Conservation (phyloP, 53 echinoderm and acorn worm genomes). For the Echinometra lucunter region DNA sequence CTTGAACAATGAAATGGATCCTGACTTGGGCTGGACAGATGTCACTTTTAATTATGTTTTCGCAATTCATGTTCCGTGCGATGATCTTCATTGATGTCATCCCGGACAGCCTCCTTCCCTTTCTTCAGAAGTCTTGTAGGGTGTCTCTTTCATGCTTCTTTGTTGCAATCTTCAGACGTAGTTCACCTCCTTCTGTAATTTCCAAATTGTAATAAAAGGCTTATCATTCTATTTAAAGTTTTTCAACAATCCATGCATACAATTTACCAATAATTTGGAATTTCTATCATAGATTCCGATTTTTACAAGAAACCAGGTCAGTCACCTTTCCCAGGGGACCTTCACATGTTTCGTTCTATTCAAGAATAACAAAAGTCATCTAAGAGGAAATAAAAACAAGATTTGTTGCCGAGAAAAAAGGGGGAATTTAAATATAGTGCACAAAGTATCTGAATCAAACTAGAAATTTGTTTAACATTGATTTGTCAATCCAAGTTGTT, state of each 20-base stretch:
- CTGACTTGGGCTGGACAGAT: slow-evolving; percentile 37
- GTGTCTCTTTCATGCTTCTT: neutral
- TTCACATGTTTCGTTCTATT: neutral
- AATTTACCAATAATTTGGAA: neutral
- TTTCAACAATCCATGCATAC: neutral
- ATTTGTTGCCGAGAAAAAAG: neutral
- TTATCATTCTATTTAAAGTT: neutral
- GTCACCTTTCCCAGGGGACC: neutral
- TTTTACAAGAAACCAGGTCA: neutral
- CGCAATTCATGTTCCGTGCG: neutral
- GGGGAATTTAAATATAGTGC: too few relatives aligned
- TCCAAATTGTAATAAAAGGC: neutral
- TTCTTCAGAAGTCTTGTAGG: slow-evolving; percentile 15
- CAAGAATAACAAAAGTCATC: neutral
- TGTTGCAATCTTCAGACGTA: neutral
- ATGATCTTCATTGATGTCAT: slow-evolving; percentile 16
- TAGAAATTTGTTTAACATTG: too few relatives aligned
- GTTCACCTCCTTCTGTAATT: neutral
- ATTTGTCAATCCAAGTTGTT: too few relatives aligned
- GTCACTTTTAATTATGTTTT: slow-evolving; percentile 62
- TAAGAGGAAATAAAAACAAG: neutral
- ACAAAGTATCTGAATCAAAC: too few relatives aligned
- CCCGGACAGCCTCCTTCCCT: neutral
- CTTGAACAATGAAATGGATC: slow-evolving; percentile 7
- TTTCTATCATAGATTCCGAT: neutral